Conservation (phyloP, 2,113 vertebrate genomes). For the Erythrocercus mccallii region DNA sequence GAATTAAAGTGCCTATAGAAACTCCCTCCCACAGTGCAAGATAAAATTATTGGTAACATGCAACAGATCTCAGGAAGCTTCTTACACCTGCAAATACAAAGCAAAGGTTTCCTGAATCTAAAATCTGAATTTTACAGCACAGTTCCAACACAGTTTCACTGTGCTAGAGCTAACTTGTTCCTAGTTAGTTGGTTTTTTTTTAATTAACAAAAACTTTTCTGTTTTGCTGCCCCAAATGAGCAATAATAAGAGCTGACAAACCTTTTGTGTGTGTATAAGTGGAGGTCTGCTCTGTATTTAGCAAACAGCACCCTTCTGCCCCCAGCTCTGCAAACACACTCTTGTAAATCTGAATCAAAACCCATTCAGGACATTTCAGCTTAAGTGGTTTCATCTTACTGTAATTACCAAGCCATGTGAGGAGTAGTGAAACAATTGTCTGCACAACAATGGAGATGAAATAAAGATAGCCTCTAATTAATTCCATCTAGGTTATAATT, state of each 20-base stretch:
- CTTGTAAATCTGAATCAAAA: neutral
- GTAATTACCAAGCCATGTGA: constrained; percentile 36
- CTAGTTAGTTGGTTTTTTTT: neutral
- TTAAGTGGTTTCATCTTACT: constrained; percentile 40
- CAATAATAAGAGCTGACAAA: neutral
- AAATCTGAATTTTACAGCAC: neutral
- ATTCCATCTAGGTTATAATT: constrained; percentile 35
- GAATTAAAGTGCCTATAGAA: neutral
- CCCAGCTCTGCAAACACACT: neutral
- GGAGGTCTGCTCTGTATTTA: neutral
- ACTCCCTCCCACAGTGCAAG: neutral
- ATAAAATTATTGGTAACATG: neutral
- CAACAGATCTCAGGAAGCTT: neutral
- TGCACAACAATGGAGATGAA: constrained; percentile 33
- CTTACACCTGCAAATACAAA: neutral
- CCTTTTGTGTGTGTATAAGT: neutral
- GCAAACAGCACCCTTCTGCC: neutral
- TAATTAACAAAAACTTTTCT: neutral
- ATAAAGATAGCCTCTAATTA: constrained; percentile 42
- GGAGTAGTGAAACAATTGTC: neutral
- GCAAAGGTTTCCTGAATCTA: neutral
- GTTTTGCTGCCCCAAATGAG: neutral
- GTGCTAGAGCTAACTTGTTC: neutral
- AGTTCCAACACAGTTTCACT: neutral
- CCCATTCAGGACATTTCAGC: neutral